Base-by-base conservation (phyloP, 2,113 vertebrate genomes). In the Ancistrus triradiatus region DNA sequence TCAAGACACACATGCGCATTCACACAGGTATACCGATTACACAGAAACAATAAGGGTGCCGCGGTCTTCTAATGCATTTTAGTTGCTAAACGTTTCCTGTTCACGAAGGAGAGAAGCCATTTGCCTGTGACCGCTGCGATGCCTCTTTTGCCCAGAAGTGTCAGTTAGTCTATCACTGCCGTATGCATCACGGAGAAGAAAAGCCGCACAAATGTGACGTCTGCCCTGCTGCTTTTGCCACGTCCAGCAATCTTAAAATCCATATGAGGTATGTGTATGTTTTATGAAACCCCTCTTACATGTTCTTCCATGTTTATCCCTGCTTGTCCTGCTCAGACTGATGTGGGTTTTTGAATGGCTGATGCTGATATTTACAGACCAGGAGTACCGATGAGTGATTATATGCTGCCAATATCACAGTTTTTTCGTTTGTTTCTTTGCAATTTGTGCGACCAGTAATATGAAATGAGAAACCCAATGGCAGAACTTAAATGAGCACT, bases 1-100 rank as follows among this genome's bases (percentile, higher is more conserved):
- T 98, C 78, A 98, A 98, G 78, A 98, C 95, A 0, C 96, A 98
- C 69, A 90, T 98, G 78, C 91, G 95, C 73, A 97, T 93, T 24
- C 96, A 98, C 83, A 98, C 96, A 90, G 95, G 96, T 98, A 88
- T 11, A 24, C 2, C 3, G 13, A 10, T 21, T 38, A 35, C 9
- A 33, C 18, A 1, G 1, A 4, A n/a, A n/a, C n/a, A n/a, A n/a
- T n/a, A n/a, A n/a, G n/a, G n/a, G n/a, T n/a, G 4, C 4, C 40
- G 37, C 25, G 6, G 3, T 14, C 0, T 11, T 11, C 7, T 4
- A 3, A 10, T 2, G 3, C 10, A 13, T 21, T 21, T 9, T 21
- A 10, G 2, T 3, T 2, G 2, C 6, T 46, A 27, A 17, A 44
- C 3, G 0, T 47, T 48, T 48, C 1, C 10, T 40, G 17, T 59